These are phyloP conservation scores for Dendroctonus ponderosae DNA, from an alignment of 1,140 invertebrate species.

Conservation along the genomic window DNA sequence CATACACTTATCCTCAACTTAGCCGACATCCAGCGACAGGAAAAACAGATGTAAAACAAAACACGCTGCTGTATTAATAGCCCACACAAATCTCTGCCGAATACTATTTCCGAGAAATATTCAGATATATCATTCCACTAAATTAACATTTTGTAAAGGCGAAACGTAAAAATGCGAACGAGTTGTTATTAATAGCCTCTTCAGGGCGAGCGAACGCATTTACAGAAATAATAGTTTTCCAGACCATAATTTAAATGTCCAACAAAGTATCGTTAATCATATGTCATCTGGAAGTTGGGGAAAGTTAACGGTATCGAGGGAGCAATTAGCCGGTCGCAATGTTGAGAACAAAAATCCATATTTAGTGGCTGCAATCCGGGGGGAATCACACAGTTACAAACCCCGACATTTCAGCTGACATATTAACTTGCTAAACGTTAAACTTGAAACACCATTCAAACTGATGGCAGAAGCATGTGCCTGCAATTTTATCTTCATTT, in stretches of 20 bases:
- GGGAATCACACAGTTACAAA: neutral
- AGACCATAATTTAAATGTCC: constrained; percentile 19
- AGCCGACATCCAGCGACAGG: neutral
- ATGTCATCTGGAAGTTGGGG: constrained; percentile 18
- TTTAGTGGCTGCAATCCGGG: constrained; percentile 1
- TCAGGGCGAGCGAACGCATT: constrained; percentile 8
- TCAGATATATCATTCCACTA: constrained; percentile 6
- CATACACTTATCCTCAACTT: neutral
- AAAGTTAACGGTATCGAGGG: constrained; percentile 17
- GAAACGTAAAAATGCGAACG: constrained; percentile 5
- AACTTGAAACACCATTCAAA: too few relatives aligned
- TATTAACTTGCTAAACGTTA: too few relatives aligned
- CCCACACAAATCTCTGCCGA: constrained; percentile 4
- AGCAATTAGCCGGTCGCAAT: constrained; percentile 18
- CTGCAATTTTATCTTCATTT: too few relatives aligned
- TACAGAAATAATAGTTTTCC: constrained; percentile 18
- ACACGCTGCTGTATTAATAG: constrained; percentile 6
- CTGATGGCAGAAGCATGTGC: too few relatives aligned
- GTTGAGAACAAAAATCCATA: constrained; percentile 17
- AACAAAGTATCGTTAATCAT: constrained; percentile 27
- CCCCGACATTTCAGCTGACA: too few relatives aligned
- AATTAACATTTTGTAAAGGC: constrained; percentile 10
- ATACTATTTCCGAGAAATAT: constrained; percentile 3
- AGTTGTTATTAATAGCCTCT: constrained; percentile 19
- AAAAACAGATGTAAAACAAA: neutral